These are phyloP conservation scores for Microtus richardsoni DNA, from an alignment of 2,113 vertebrate genomes.

Conservation along the genomic window DNA sequence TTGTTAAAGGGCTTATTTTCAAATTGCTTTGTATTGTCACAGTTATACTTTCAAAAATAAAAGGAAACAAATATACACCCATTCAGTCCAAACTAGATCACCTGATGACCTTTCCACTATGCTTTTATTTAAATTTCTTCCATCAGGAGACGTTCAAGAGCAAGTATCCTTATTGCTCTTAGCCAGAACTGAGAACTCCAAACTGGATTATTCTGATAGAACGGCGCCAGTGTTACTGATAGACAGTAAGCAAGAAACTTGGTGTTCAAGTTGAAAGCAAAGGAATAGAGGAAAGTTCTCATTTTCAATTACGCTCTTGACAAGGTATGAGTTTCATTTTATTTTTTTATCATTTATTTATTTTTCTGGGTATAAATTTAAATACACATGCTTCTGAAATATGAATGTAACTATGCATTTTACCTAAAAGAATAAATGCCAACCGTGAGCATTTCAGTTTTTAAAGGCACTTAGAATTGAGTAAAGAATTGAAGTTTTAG, in stretches of 20 bases:
- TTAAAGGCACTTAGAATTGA: slow-evolving; percentile 69
- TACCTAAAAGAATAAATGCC: slow-evolving; percentile 65
- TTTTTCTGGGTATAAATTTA: slow-evolving; percentile 7
- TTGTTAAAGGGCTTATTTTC: slow-evolving; percentile 49
- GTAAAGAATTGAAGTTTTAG: slow-evolving; percentile 61
- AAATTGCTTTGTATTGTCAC: background rate
- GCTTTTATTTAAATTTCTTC: slow-evolving; percentile 45
- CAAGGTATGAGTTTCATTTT: slow-evolving; percentile 46
- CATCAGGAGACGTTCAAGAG: slow-evolving; percentile 29
- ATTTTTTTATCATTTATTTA: slow-evolving; percentile 41
- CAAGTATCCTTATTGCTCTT: slow-evolving; percentile 18
- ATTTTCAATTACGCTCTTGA: slow-evolving; percentile 58
- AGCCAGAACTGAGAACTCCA: slow-evolving; percentile 17
- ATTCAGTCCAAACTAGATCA: slow-evolving; percentile 22
- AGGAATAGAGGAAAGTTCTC: background rate
- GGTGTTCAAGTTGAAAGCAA: slow-evolving; percentile 32
- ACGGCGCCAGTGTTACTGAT: background rate
- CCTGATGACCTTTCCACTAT: slow-evolving; percentile 21
- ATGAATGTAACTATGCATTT: slow-evolving; percentile 60
- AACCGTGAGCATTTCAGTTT: slow-evolving; percentile 49
- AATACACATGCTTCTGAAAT: slow-evolving; percentile 18
- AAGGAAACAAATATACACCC: background rate
- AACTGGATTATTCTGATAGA: slow-evolving; percentile 41
- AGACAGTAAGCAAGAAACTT: background rate
- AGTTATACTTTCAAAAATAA: slow-evolving; percentile 40